Percentiles rank a stretch among this genome's conserved stretches.
Conservation (phyloP, 2,113 vertebrate species). For the Amphilophus citrinellus region DNA sequence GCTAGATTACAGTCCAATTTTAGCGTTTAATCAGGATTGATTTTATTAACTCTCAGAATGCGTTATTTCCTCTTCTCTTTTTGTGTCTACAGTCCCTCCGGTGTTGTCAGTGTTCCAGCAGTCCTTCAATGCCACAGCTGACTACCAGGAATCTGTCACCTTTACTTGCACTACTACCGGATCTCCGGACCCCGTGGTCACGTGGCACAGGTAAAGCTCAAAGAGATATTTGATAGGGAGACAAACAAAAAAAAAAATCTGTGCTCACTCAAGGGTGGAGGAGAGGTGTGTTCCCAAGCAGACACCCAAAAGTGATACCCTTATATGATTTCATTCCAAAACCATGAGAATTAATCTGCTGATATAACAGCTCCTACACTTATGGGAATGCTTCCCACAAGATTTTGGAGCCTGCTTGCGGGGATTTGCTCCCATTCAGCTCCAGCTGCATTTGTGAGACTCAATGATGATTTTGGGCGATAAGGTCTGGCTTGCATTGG, state of each 20-base stretch:
- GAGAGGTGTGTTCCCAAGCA: neutral
- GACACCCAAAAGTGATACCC: neutral
- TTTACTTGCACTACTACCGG: conserved; percentile 91
- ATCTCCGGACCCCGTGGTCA: conserved; percentile 90
- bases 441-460: neutral
- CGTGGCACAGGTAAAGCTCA: conserved; percentile 90
- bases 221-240: neutral
- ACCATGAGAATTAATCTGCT: conserved; percentile 2
- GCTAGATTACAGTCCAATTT: neutral
- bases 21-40: neutral
- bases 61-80: conserved; percentile 14
- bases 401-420: conserved; percentile 4
- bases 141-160: conserved; percentile 90
- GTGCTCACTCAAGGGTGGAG: neutral
- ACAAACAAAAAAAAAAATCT: neutral
- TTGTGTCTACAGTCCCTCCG: conserved; percentile 87
- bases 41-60: neutral
- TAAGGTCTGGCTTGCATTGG: neutral
- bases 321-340: neutral
- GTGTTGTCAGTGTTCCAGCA: conserved; percentile 87
- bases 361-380: neutral
- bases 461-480: neutral
- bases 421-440: conserved; percentile 27
- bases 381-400: conserved; percentile 20
- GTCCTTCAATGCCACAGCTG: conserved; percentile 95